Evolutionary conservation across 2,113 vertebrate genomes (phyloP).

Genomic region (Cephalopterus ornatus): DNA sequence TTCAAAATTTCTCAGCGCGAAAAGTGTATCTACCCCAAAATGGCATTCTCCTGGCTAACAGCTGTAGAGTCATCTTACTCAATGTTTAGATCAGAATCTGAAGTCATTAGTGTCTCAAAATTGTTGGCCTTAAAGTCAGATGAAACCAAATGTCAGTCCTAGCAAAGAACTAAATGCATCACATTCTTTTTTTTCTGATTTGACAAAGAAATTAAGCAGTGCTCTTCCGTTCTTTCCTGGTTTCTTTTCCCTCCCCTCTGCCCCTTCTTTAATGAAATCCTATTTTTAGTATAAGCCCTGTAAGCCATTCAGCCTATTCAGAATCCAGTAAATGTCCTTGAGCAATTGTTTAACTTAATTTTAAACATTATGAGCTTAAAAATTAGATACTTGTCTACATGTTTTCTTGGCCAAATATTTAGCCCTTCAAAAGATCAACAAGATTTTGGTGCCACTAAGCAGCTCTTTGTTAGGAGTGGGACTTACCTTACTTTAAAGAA

Average conservation of each 20-base stretch:
- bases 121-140: neutral
- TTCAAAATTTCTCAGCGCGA: neutral
- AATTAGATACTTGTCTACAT: neutral
- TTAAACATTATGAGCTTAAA: neutral
- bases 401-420: neutral
- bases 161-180: neutral
- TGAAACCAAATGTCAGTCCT: neutral
- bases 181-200: neutral
- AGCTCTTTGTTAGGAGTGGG: neutral
- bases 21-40: neutral
- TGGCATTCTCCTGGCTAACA: neutral
- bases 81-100: neutral
- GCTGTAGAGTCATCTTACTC: neutral
- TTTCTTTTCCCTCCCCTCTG: accelerated
- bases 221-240: neutral
- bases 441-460: neutral
- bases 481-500: neutral
- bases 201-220: neutral
- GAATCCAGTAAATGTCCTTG: neutral
- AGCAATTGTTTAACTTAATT: neutral
- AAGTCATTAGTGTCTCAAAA: neutral
- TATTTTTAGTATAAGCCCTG: neutral
- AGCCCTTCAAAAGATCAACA: neutral
- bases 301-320: neutral
- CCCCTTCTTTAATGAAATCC: neutral